Evolutionary conservation across 2,113 vertebrate genomes (phyloP), one percentile per base, ranked within the genome.

Genomic region (Malurus cyaneus): DNA sequence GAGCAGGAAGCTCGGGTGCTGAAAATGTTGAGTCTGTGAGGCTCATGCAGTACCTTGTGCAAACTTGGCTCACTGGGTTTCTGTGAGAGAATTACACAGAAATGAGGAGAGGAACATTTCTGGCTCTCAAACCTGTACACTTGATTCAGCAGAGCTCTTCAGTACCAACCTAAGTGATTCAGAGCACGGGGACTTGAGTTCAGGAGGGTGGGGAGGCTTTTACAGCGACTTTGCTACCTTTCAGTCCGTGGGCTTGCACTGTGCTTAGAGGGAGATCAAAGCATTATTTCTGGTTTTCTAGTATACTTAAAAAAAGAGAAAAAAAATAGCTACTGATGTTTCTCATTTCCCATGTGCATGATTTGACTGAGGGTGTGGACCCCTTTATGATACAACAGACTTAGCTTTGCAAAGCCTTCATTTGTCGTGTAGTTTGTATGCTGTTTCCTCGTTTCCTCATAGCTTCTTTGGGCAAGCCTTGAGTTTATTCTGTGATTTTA

Each of bases 221-320:
- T 16, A 6, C 24, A 8, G 32, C 0, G 1, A 7, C 11, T 3
- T 4, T 34, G 36, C 25, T 20, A 9, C 15, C 11, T 65, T 52
- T 85, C 72, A 41, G 17, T 44, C 49, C 25, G 2, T 21, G 11
- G 15, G 14, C 41, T 83, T 80, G 14, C 66, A 29, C 7, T 36
- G 50, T 62, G 46, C 54, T n/a, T 3, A 1, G 13, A 39, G 53
- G 28, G 82, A 64, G 53, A 64, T 29, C 10, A 18, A 52, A 71
- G 17, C 9, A 34, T 57, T 84, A 23, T 47, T 85, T 82, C 25
- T 82, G n/a, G 2, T 46, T 80, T 91, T 70, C 17, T 32, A 4
- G 21, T 44, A 7, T 32, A 26, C 42, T 56, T 88, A 86, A 39
- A 42, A 79, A 41, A 25, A 0, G 1, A 4, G 6, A 3, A 71